These are phyloP conservation scores for Pelochelys cantorii DNA, from an alignment of 2,797 vertebrate species.

Conservation along the genomic window DNA sequence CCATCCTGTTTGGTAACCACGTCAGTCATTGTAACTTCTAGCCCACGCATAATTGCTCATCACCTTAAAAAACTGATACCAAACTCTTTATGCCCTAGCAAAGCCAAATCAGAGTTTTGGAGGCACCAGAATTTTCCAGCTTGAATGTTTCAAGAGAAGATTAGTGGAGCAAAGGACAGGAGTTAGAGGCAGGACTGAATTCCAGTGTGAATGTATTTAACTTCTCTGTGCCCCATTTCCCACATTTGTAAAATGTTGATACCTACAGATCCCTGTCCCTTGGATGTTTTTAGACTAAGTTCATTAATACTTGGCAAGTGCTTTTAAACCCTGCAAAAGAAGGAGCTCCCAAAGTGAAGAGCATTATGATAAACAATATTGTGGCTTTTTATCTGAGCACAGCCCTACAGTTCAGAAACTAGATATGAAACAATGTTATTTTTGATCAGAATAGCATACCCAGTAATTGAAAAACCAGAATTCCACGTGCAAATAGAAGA, in stretches of 20 bases:
- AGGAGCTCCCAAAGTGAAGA: neutral
- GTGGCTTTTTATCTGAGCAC: neutral
- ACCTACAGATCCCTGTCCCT: neutral
- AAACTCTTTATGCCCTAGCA: neutral
- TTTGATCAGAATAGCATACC: neutral
- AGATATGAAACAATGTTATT: neutral
- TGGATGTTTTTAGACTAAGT: neutral
- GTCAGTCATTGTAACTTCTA: neutral
- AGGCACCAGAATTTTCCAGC: neutral
- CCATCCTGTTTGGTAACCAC: neutral
- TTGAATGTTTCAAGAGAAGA: rapidly evolving
- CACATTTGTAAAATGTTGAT: neutral
- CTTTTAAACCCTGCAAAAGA: neutral
- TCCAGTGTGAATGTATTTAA: neutral
- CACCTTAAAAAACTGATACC: rapidly evolving
- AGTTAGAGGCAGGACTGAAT: neutral
- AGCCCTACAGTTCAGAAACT: neutral
- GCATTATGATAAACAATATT: neutral
- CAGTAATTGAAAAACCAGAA: rapidly evolving
- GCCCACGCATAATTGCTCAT: rapidly evolving
- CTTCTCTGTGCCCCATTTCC: rapidly evolving
- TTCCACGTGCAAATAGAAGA: neutral
- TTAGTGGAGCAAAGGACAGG: rapidly evolving
- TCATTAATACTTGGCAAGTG: rapidly evolving
- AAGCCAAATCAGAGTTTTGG: neutral